Evolutionary conservation across 2,888 invertebrate genomes (phyloP).

Genomic region (Ganaspis brasiliensis): DNA sequence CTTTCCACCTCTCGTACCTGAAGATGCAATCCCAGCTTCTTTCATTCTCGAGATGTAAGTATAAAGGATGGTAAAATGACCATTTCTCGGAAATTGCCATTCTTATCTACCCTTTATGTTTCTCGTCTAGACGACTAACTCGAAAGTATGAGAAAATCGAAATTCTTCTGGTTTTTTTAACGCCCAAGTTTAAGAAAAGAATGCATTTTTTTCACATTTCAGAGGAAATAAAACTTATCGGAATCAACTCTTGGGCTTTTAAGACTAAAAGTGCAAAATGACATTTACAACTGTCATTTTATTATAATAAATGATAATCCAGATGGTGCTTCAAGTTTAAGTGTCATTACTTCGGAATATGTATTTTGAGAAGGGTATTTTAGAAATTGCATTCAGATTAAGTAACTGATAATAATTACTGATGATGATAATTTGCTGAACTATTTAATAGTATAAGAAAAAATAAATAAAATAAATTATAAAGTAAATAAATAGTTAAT

Average conservation of each 20-base stretch:
- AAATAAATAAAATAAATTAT: no score
- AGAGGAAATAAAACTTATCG: conserved; percentile 36
- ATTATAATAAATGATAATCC: neutral
- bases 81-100: conserved; percentile 58
- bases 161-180: conserved; percentile 25
- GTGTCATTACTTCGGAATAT: neutral
- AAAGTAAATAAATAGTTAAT: no score
- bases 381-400: no score
- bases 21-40: conserved; percentile 50
- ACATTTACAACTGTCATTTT: neutral
- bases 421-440: no score
- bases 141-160: conserved; percentile 14
- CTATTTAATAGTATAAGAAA: no score
- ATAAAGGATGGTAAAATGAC: conserved; percentile 59
- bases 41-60: conserved; percentile 44
- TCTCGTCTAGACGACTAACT: conserved; percentile 40
- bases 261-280: conserved; percentile 19
- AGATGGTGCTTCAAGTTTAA: neutral
- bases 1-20: conserved; percentile 48
- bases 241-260: conserved; percentile 14
- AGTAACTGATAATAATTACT: no score
- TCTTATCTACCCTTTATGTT: conserved; percentile 55
- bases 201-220: neutral
- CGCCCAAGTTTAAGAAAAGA: neutral
- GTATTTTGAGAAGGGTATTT: no score